Evolutionary conservation across 2,888 invertebrate species (phyloP), one percentile per base, ranked within the genome.

Genomic region (Andrena chrysosceles): DNA sequence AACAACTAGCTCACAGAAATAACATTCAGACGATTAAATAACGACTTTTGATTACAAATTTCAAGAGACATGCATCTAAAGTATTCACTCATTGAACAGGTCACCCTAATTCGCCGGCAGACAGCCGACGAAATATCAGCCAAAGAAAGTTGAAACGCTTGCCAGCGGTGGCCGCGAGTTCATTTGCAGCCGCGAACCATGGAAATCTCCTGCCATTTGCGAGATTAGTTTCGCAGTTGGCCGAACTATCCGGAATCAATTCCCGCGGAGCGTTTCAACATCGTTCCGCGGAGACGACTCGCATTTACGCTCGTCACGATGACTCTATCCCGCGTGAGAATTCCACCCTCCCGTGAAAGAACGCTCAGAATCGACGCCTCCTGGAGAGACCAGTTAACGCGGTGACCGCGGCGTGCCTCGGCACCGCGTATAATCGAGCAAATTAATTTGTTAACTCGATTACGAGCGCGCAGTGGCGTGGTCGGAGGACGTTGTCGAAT

Each of bases 171-270:
- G 68, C 63, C 66, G 66, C 69, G 59, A n/a, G 35, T 59, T 64
- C 31, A 20, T 49, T 56, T 10, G n/a, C 56, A 54, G 29, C 33
- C n/a, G 3, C 6, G 35, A 23, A 16, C 20, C 59, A 8, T 26
- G 13, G 2, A 20, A 35, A 49, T 33, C 60, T 6, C 63, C 59
- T 52, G 26, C 71, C 74, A 82, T 79, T 82, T 74, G 62, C 64
- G 56, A 82, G 75, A 82, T 82, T 74, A 82, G 70, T 78, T 78
- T 60, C 59, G 4, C 31, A 0, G 26, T 66, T 48, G 13, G 35
- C 49, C 7, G 2, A 35, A 20, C 54, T 13, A 20, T 68, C 29
- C 29, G 23, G 35, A 59, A 76, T 79, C 69, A 63, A 76, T 77
- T 66, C 62, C 62, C 42, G 29, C 0, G n/a, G 42, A 10, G 16